Percentiles rank a stretch among this genome's conserved stretches.
Conservation (phyloP, 2,113 vertebrate genomes). For the Spheniscus mendiculus region DNA sequence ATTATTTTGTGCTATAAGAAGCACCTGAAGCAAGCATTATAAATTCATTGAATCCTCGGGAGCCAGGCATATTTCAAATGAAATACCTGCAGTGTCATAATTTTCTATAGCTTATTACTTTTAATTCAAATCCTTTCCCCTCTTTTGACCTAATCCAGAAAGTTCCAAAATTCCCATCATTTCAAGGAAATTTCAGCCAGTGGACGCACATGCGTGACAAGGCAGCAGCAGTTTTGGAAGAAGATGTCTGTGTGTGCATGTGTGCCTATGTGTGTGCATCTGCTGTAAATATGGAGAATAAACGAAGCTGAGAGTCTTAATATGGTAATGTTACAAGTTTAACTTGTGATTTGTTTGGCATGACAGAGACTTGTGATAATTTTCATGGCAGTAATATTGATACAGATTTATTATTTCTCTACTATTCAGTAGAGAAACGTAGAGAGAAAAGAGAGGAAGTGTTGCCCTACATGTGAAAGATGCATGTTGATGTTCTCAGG, state of each 20-base stretch:
- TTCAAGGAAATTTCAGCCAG: not conserved
- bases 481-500: not conserved
- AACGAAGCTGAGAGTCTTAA: not conserved
- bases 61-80: conserved; percentile 7
- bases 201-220: accelerated
- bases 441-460: not conserved
- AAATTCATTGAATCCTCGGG: conserved; percentile 51
- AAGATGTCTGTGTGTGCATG: accelerated
- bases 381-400: not conserved
- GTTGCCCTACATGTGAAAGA: not conserved
- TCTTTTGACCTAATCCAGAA: not conserved
- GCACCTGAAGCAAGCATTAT: conserved; percentile 44
- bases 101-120: conserved; percentile 30
- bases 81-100: not conserved
- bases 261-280: accelerated
- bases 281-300: not conserved
- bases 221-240: not conserved
- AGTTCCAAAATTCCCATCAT: not conserved
- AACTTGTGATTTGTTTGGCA: not conserved
- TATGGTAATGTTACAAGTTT: not conserved
- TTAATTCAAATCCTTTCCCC: not conserved
- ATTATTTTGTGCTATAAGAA: conserved; percentile 23
- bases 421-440: accelerated
- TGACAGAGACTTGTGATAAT: not conserved
- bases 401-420: not conserved